Base-by-base conservation (phyloP, 2,797 vertebrate species). In the Acanthiza pusilla region DNA sequence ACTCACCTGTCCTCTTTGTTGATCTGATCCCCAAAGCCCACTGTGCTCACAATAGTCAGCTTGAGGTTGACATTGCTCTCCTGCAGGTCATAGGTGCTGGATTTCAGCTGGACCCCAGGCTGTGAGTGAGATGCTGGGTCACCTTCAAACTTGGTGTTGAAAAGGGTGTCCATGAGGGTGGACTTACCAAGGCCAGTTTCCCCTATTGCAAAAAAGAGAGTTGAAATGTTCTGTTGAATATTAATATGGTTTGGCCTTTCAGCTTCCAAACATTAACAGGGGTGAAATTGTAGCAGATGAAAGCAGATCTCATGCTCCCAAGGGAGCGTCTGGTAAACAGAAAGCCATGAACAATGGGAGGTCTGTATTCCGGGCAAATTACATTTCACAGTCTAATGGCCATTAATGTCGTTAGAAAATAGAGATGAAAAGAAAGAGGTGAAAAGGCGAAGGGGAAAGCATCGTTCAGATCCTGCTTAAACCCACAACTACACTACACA, bases 101-200 rank as follows among this genome's bases (percentile, higher is more conserved):
- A 99, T 89, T 98, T 99, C 87, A 99, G 98, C 89, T 99, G 99
- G 58, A 99, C 99, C 12, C 99, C 99, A 0, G 99, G 99, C 96
- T 99, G 99, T 51, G 98, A 99, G 97, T 99, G 99, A 96, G 99
- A 99, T 8, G 98, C 98, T 57, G 99, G 98, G 67, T 99, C 99
- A 12, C 98, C 98, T 97, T 99, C 99, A 77, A 99, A 99, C 97
- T 99, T 99, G 96, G 99, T 99, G 97, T 99, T 99, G 97, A 99
- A 99, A 97, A 99, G 97, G 2, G 99, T 99, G 96, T 99, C 99
- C 99, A 99, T 99, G 73, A 99, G 98, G 26, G 99, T 99, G 76
- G 99, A 99, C 96, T 99, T 99, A 54, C 99, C 99, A 93, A 99
- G 98, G 65, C 99, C 99, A 2, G 99, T 99, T 98, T 99, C 99